Evolutionary conservation across 1,140 invertebrate genomes (phyloP), one percentile per base, ranked within the genome.

Genomic region (Zaprionus nigranus): DNA sequence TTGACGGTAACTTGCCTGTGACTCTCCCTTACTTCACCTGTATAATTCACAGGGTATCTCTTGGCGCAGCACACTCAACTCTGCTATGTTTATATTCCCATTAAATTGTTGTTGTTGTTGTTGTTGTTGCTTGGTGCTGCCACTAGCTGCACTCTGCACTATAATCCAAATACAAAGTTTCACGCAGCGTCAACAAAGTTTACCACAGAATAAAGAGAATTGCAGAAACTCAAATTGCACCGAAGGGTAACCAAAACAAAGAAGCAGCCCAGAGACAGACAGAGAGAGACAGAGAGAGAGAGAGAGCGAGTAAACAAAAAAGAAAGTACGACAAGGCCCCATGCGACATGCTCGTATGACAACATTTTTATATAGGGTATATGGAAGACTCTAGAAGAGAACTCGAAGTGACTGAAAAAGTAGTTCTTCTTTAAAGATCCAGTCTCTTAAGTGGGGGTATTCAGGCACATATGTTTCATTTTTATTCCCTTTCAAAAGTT

Each of bases 271-370:
- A 17, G n/a, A 46, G n/a, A 46, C 53, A 24, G 34, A 24, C 59
- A 68, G 76, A 76, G 66, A 66, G 53, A 40, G 7, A 34, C n/a
- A n/a, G 15, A 17, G 6, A 7, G 40, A 17, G 40, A 43, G 40
- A 46, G n/a, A 46, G 40, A 9, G 40, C n/a, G 1, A 17, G 40
- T 17, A 46, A 17, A 17, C 40, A 46, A 46, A 46, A 17, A 46
- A 46, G 40, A 46, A 46, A 46, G 15, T 46, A 17, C n/a, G n/a
- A 46, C 40, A 17, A 46, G n/a, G 40, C 40, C 40, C n/a, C 40
- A 46, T 46, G 40, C 40, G 40, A n/a, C n/a, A 17, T 9, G 40
- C 40, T 46, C 6, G 40, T 46, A 17, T 46, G 40, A 46, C 40
- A 7, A 46, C 5, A n/a, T 2, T n/a, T 9, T 46, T 1, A 17